These are phyloP conservation scores for Accipiter cooperii DNA, from an alignment of 2,113 vertebrate genomes.

Conservation along the genomic window DNA sequence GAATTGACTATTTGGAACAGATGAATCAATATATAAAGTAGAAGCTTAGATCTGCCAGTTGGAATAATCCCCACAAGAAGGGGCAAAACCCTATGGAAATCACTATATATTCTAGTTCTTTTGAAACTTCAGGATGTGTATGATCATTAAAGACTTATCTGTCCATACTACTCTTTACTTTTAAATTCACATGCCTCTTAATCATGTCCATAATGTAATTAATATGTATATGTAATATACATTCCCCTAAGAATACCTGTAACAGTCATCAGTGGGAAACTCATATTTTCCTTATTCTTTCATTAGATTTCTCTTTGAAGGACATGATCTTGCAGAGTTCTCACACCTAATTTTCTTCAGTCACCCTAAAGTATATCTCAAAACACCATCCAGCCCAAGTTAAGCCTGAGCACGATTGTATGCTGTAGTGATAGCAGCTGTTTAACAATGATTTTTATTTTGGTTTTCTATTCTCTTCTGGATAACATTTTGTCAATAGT, in stretches of 20 bases:
- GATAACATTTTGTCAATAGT: background rate
- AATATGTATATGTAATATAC: background rate
- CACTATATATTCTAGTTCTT: background rate
- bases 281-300: background rate
- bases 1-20: background rate
- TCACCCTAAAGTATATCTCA: background rate
- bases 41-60: background rate
- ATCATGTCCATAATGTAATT: background rate
- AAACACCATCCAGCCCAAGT: background rate
- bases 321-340: background rate
- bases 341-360: background rate
- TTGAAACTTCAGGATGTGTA: background rate
- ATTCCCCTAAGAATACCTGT: background rate
- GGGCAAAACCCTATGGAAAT: background rate
- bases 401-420: background rate
- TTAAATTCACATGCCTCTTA: background rate
- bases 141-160: background rate
- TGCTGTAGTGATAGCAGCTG: background rate
- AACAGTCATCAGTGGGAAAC: background rate
- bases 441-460: background rate
- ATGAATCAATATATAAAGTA: background rate
- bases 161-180: background rate
- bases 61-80: background rate
- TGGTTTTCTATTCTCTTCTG: background rate
- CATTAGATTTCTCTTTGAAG: background rate